A percentile compares a stretch with the other conserved stretches of the same genome.
These are phyloP conservation scores for Bombycilla garrulus DNA, from an alignment of 2,113 vertebrate species.

Conservation along the genomic window DNA sequence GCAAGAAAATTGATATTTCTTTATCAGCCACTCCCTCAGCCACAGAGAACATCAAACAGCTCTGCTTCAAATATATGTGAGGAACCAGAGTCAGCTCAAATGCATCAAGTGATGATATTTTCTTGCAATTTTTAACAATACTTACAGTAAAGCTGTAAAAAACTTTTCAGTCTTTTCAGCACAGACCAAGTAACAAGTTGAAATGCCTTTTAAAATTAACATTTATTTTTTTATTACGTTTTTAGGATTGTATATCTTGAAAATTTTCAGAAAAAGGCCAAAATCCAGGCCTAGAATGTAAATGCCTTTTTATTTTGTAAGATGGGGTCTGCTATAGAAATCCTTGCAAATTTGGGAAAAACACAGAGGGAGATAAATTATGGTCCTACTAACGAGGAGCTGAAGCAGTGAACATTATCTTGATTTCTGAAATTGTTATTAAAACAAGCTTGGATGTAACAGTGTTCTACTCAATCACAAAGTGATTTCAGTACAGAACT, in stretches of 20 bases:
- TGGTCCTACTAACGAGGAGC: not conserved
- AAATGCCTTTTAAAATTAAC: not conserved
- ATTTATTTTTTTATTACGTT: not conserved
- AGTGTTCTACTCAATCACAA: not conserved
- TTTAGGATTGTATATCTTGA: not conserved
- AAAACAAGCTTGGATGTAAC: not conserved
- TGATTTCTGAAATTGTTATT: not conserved
- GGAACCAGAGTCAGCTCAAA: not conserved
- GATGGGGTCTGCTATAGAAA: not conserved
- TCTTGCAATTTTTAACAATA: not conserved
- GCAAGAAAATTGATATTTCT: not conserved
- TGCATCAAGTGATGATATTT: not conserved
- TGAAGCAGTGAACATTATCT: not conserved
- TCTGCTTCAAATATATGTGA: not conserved
- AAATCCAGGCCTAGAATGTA: not conserved
- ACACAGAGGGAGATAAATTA: not conserved
- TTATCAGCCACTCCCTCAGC: not conserved
- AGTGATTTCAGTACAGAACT: not conserved
- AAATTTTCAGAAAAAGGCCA: not conserved
- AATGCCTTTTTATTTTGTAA: not conserved
- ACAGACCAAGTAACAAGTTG: not conserved
- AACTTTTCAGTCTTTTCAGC: not conserved
- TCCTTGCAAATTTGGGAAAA: not conserved
- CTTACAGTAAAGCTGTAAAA: not conserved
- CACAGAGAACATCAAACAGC: not conserved